Evolutionary conservation across 1,140 invertebrate genomes (phyloP).

Genomic region (Calephelis virginiensis): DNA sequence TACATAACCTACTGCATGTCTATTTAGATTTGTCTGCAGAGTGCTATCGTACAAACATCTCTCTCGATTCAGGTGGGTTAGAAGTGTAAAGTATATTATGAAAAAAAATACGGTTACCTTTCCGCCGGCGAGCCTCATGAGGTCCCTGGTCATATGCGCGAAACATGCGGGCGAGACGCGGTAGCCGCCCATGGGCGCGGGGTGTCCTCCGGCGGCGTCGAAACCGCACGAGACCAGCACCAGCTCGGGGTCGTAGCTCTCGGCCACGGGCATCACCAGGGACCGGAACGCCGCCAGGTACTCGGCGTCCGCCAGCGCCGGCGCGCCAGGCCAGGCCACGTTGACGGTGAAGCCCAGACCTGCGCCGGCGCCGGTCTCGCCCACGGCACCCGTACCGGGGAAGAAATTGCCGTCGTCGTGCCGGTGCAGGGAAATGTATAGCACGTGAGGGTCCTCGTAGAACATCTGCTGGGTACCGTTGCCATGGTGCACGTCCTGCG

Average conservation of each 20-base stretch:
- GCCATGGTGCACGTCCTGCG: slow-evolving; percentile 98
- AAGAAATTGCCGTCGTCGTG: slow-evolving; percentile 99
- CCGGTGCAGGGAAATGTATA: slow-evolving; percentile 98
- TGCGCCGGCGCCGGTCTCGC: slow-evolving; percentile 93
- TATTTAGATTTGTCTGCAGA: too few species aligned
- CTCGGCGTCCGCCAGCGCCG: slow-evolving; percentile 97
- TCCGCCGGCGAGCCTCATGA: slow-evolving; percentile 93
- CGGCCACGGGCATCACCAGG: slow-evolving; percentile 94
- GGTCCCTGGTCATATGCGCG: slow-evolving; percentile 96
- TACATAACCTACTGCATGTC: too few species aligned
- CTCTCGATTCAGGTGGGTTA: background rate
- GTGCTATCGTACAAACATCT: too few species aligned
- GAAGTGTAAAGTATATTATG: too few species aligned
- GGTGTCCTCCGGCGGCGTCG: slow-evolving; percentile 96
- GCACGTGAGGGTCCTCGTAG: slow-evolving; percentile 95
- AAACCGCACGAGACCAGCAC: slow-evolving; percentile 98
- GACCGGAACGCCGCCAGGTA: slow-evolving; percentile 98
- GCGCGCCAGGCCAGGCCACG: slow-evolving; percentile 96
- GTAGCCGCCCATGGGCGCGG: slow-evolving; percentile 96
- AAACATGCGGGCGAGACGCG: slow-evolving; percentile 96
- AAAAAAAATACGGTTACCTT: slow-evolving; percentile 78
- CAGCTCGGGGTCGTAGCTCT: slow-evolving; percentile 96
- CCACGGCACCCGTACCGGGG: slow-evolving; percentile 96
- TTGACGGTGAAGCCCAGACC: slow-evolving; percentile 99
- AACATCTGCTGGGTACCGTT: slow-evolving; percentile 99